Percentiles rank a stretch among this genome's conserved stretches.
phyloP scores from a whole-genome alignment of 35 echinoderm and acorn worm species.

The Ophioderma brevispina region DNA sequence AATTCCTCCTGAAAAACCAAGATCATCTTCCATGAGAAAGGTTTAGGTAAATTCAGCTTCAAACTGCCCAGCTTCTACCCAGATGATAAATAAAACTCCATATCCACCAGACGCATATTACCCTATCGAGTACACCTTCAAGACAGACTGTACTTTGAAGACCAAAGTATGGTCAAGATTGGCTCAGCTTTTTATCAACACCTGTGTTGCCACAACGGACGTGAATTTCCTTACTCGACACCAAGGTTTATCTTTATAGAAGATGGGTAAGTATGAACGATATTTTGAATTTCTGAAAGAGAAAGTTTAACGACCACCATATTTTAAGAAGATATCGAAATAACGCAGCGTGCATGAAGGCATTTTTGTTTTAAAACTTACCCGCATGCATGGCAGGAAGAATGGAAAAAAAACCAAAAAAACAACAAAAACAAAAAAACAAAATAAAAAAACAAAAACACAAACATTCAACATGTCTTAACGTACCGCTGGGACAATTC shows the following conservation, averaged over 20 bases:
- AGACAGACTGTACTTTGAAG: background rate
- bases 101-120: background rate
- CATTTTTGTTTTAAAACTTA: no score
- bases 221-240: background rate
- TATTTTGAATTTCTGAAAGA: no score
- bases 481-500: no score
- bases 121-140: background rate
- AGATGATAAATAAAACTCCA: background rate
- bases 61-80: background rate
- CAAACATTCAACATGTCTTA: no score
- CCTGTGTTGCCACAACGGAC: background rate
- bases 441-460: no score
- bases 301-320: no score
- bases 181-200: no score
- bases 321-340: no score
- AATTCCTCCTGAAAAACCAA: background rate
- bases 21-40: slow-evolving; percentile 26
- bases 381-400: no score
- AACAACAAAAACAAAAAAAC: no score
- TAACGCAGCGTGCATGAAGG: no score
- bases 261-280: slow-evolving; percentile 19
- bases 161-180: background rate
- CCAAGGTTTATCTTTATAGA: background rate
- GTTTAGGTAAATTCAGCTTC: slow-evolving; percentile 13
- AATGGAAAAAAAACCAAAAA: no score